Conservation (phyloP, 2,113 vertebrate genomes). For the Pterophyllum scalare region DNA sequence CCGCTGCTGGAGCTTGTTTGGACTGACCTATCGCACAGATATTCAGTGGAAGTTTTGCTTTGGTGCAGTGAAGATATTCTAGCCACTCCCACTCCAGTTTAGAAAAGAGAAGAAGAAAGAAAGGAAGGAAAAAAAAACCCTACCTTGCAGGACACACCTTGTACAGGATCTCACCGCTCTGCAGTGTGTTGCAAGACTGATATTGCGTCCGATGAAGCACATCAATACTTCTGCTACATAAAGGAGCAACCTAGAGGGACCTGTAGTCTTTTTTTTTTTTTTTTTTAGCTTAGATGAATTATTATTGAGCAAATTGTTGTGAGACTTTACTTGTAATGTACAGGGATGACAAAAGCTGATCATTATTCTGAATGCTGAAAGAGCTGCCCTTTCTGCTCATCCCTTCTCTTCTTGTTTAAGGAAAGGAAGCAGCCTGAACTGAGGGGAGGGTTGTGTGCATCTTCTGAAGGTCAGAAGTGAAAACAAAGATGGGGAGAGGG, state of each 20-base stretch:
- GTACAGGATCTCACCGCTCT: conserved; percentile 56
- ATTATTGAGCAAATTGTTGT: background rate
- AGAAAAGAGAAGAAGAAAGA: background rate
- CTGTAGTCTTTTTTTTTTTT: conserved; percentile 16
- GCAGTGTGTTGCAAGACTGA: conserved; percentile 66
- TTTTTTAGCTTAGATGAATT: background rate
- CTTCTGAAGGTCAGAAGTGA: conserved; percentile 72
- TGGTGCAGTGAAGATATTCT: conserved; percentile 72
- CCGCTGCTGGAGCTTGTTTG: conserved; percentile 44
- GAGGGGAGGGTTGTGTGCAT: conserved; percentile 41
- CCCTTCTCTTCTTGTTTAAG: conserved; percentile 37
- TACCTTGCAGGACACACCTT: conserved; percentile 73
- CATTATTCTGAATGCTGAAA: conserved; percentile 41
- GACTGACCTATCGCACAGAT: conserved; percentile 47
- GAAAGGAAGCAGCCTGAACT: conserved; percentile 30
- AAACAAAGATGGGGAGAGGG: conserved; percentile 30
- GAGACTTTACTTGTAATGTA: conserved; percentile 34
- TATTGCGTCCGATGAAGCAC: conserved; percentile 44
- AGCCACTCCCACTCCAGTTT: conserved; percentile 66
- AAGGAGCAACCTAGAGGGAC: conserved; percentile 23
- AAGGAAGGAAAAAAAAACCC: conserved; percentile 2
- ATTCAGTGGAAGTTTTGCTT: conserved; percentile 53
- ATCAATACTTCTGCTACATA: conserved; percentile 44
- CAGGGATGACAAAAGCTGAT: conserved; percentile 36
- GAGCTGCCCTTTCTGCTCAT: conserved; percentile 55